phyloP scores from a whole-genome alignment of 2,888 invertebrate species.

The Chironomus tentans region DNA sequence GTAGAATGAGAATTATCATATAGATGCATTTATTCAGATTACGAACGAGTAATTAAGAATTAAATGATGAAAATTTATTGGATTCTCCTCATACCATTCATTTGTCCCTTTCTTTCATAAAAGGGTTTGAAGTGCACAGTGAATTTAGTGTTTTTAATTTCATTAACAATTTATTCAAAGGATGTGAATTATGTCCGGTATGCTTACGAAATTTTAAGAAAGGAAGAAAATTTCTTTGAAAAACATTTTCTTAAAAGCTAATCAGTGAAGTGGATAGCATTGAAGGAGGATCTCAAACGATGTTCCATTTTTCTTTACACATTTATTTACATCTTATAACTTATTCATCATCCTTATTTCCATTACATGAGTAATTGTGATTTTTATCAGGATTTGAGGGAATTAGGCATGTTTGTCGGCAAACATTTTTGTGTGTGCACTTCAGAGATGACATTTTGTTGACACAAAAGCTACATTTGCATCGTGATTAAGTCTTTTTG shows the following conservation, averaged over 20 bases:
- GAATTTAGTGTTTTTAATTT: neutral
- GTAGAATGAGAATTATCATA: neutral
- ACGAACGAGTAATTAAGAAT: neutral
- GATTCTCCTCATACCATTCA: neutral
- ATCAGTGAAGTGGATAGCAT: neutral
- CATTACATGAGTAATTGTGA: neutral
- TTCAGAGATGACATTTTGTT: neutral
- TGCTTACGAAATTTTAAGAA: no score
- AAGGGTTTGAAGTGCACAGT: neutral
- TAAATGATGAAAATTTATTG: neutral
- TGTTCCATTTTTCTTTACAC: constrained; percentile 15
- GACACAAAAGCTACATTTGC: neutral
- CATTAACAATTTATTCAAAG: neutral
- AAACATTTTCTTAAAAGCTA: neutral
- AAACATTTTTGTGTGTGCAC: neutral
- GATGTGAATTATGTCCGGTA: neutral
- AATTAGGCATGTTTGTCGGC: constrained; percentile 2
- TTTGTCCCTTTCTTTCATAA: neutral
- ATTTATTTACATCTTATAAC: neutral
- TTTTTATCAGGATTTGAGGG: constrained; percentile 1
- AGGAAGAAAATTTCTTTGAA: no score
- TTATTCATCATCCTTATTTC: neutral
- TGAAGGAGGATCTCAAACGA: neutral
- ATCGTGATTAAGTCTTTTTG: neutral
- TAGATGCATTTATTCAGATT: neutral